These are phyloP conservation scores for Dichetophora obliterata DNA, from an alignment of 2,888 invertebrate genomes.

Conservation along the genomic window DNA sequence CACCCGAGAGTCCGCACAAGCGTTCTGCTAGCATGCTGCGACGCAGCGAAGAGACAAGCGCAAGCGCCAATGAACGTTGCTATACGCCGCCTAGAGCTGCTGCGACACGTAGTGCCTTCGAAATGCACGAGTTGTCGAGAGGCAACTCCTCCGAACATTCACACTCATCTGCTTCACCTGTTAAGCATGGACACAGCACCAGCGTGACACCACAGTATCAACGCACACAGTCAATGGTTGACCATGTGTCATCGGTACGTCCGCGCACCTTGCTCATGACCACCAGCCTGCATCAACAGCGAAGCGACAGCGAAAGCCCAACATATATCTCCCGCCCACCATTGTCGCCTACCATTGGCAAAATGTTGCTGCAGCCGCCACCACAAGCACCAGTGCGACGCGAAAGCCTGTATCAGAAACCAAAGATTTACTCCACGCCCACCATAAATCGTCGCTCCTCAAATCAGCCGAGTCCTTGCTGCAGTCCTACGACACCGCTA, in stretches of 20 bases:
- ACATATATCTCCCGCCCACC: conserved; percentile 46
- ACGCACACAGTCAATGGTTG: conserved; percentile 59
- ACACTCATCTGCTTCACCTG: conserved; percentile 47
- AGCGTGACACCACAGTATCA: conserved; percentile 48
- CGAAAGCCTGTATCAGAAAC: conserved; percentile 62
- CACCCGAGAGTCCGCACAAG: conserved; percentile 65
- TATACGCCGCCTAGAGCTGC: conserved; percentile 24
- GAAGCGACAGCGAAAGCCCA: conserved; percentile 53
- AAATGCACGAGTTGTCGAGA: conserved; percentile 60
- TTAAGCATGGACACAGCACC: conserved; percentile 49
- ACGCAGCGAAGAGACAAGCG: conserved; percentile 39
- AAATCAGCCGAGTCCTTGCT: conserved; percentile 31
- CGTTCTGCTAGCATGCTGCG: conserved; percentile 48
- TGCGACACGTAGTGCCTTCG: conserved; percentile 59
- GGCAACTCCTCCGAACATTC: conserved; percentile 51
- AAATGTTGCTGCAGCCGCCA: conserved; percentile 57
- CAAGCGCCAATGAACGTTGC: conserved; percentile 36
- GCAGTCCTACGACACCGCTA: conserved; percentile 39
- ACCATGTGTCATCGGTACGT: conserved; percentile 40
- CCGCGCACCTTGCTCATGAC: conserved; percentile 51
- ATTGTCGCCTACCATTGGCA: conserved; percentile 54
- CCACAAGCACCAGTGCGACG: conserved; percentile 63
- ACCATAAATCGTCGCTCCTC: conserved; percentile 20
- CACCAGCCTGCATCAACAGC: conserved; percentile 46
- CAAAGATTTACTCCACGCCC: conserved; percentile 61